These are phyloP conservation scores for Ophthalmolycus amberensis DNA, from an alignment of 2,113 vertebrate species.

Conservation along the genomic window DNA sequence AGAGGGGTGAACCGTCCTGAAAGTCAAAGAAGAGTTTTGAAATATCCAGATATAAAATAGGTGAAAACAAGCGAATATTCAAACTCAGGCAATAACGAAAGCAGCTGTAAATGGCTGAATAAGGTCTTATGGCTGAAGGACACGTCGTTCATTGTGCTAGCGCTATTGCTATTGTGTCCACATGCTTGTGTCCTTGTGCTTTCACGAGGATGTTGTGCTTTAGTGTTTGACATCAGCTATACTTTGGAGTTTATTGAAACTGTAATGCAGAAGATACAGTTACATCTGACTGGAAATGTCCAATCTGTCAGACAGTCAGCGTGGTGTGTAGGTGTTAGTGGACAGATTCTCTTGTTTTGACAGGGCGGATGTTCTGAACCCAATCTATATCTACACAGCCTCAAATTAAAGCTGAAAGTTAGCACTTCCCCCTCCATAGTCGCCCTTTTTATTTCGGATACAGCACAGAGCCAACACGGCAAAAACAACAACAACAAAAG, in stretches of 20 bases:
- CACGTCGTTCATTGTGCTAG: too few species aligned
- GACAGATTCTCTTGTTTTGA: not conserved
- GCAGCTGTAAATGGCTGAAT: not conserved
- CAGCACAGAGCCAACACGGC: not conserved
- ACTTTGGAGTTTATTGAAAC: not conserved
- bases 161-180: too few species aligned
- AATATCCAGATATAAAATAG: not conserved
- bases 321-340: not conserved
- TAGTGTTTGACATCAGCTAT: too few species aligned
- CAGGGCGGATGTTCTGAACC: not conserved
- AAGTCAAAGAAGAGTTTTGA: not conserved
- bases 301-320: not conserved
- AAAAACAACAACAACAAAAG: too few species aligned
- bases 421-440: not conserved
- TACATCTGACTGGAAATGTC: not conserved
- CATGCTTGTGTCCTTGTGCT: too few species aligned
- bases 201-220: too few species aligned
- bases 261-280: not conserved
- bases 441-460: not conserved
- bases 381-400: conserved; percentile 2
- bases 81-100: not conserved
- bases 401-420: not conserved
- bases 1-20: not conserved
- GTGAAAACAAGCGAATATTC: not conserved
- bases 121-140: not conserved